phyloP scores from a whole-genome alignment of 2,888 invertebrate species.

The Andrena dorsata region DNA sequence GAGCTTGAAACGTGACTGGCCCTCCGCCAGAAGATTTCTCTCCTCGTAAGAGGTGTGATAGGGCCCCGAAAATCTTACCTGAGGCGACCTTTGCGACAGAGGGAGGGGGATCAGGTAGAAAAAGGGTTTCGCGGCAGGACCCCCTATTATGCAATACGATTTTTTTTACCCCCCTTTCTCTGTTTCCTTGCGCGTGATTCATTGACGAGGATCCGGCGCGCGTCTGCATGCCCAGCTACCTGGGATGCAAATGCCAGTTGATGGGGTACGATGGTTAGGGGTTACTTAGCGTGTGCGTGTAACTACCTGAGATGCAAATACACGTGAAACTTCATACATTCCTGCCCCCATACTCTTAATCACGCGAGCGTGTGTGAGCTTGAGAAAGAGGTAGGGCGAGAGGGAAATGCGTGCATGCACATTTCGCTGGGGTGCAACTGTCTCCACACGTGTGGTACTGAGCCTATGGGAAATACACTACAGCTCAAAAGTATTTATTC shows the following conservation, averaged over 20 bases:
- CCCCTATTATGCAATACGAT: slow-evolving; percentile 76
- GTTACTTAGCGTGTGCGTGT: slow-evolving; percentile 45
- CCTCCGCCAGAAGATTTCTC: slow-evolving; percentile 62
- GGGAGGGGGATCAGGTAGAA: slow-evolving; percentile 84
- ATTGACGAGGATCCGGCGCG: slow-evolving; percentile 56
- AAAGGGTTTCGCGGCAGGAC: slow-evolving; percentile 79
- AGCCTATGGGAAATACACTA: slow-evolving; percentile 40
- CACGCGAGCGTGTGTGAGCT: slow-evolving; percentile 5
- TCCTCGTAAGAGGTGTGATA: slow-evolving; percentile 82
- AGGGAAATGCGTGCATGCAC: slow-evolving; percentile 27
- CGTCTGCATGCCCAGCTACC: slow-evolving; percentile 60
- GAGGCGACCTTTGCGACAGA: slow-evolving; percentile 75
- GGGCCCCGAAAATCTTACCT: slow-evolving; percentile 83
- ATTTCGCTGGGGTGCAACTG: slow-evolving; percentile 35
- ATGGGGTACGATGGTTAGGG: slow-evolving; percentile 29
- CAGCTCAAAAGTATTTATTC: neutral
- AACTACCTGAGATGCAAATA: slow-evolving; percentile 77
- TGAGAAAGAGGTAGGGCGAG: too few species aligned
- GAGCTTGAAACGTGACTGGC: slow-evolving; percentile 76
- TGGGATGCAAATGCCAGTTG: slow-evolving; percentile 76
- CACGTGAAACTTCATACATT: slow-evolving; percentile 26
- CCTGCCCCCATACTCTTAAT: slow-evolving; percentile 1
- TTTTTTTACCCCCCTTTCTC: slow-evolving; percentile 59
- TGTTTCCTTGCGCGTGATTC: slow-evolving; percentile 61
- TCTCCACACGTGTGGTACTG: slow-evolving; percentile 22